These are phyloP conservation scores for Acanthacorydalis orientalis DNA, from an alignment of 2,888 invertebrate species.

Conservation along the genomic window DNA sequence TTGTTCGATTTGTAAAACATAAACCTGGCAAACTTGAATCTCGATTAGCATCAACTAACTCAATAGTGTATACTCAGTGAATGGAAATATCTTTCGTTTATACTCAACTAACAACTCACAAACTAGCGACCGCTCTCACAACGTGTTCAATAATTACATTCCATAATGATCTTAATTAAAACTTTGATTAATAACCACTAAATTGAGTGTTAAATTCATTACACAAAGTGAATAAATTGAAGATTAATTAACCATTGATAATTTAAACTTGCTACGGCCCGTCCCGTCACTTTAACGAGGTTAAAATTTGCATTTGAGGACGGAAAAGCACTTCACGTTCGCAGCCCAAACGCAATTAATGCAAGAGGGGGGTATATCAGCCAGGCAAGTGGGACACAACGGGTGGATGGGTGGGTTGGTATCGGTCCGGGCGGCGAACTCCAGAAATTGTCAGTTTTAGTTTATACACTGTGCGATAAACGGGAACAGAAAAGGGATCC, in stretches of 20 bases:
- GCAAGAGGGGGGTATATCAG: not conserved
- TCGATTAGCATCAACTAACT: too few relatives aligned
- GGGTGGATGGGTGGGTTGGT: too few relatives aligned
- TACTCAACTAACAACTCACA: too few relatives aligned
- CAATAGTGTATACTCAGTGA: too few relatives aligned
- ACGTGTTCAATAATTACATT: slow-evolving; percentile 10
- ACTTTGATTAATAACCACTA: slow-evolving; percentile 39
- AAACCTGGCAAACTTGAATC: too few relatives aligned
- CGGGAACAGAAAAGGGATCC: too few relatives aligned
- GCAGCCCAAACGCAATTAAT: slow-evolving; percentile 5
- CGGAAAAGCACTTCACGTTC: slow-evolving; percentile 22
- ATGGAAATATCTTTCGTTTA: too few relatives aligned
- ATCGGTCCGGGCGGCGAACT: too few relatives aligned
- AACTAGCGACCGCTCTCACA: not conserved
- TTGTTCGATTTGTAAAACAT: too few relatives aligned
- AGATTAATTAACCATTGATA: slow-evolving; percentile 35
- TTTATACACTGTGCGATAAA: too few relatives aligned
- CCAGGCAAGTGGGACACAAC: too few relatives aligned
- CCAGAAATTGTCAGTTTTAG: too few relatives aligned
- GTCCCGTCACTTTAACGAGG: slow-evolving; percentile 27
- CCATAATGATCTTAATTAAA: slow-evolving; percentile 30
- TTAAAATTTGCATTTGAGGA: slow-evolving; percentile 35
- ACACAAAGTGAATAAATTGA: slow-evolving; percentile 35
- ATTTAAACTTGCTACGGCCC: slow-evolving; percentile 30
- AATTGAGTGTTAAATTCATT: slow-evolving; percentile 35